Evolutionary conservation across 2,888 invertebrate species (phyloP), one percentile per base, ranked within the genome.

Genomic region (Nowickia ferox): DNA sequence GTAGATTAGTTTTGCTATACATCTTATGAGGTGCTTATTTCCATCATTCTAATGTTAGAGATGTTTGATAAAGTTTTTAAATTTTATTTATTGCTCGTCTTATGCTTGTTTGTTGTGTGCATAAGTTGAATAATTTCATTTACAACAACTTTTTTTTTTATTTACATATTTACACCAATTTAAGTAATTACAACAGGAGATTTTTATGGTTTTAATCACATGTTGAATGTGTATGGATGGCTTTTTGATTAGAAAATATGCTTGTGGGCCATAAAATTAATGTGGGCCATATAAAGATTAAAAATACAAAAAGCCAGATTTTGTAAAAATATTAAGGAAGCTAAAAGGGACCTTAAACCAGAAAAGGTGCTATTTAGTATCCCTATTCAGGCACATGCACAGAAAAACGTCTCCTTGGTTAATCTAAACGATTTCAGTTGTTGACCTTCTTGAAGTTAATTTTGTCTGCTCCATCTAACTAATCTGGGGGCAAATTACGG

Each of bases 1-100:
- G 19, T 59, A 63, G 80, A 80, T 69, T 80, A 71, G 68, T 72
- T 81, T 74, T 82, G 38, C 68, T 80, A 53, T 80, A 38, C 17
- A 69, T 61, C 86, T 86, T 68, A 86, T 80, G 71, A 86, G 59
- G 85, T 85, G 85, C 75, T 85, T 85, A 82, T 82, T 78, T 75
- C 4, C 61, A 44, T 72, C 22, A 66, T 57, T 53, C 48, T n/a
- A 53, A 44, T 46, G 68, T 63, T 48, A 44, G 71, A 53, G 55
- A 66, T 69, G 48, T 53, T 78, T 74, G 44, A 65, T 17, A 84
- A 87, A 87, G 72, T 81, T 87, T 83, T 75, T 10, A 46, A 76
- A 83, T 85, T 86, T 86, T 83, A 83, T 86, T 86, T 83, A 83
- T 83, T 83, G 42, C 72, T 44, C 40, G 44, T 77, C 53, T 76